Percentiles rank a stretch among this genome's conserved stretches.
Conservation (phyloP, 2,113 vertebrate species). For the Peromyscus polionotus region DNA sequence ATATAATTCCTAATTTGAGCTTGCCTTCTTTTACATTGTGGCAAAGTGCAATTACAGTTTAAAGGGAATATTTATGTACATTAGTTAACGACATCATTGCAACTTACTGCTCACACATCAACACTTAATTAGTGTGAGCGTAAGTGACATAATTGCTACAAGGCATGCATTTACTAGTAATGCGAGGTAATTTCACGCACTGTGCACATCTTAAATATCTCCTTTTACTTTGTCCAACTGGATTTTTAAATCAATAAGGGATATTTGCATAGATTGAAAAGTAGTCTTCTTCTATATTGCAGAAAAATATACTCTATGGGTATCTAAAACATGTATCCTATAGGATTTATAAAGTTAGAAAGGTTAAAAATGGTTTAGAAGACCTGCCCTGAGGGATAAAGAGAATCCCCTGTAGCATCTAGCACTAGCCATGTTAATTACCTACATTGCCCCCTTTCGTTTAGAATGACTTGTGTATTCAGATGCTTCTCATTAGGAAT, state of each 20-base stretch:
- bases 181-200: conserved; percentile 91
- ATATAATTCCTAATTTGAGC: conserved; percentile 78
- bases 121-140: conserved; percentile 92
- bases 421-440: conserved; percentile 51
- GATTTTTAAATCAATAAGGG: conserved; percentile 87
- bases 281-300: conserved; percentile 30
- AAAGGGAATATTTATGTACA: conserved; percentile 92
- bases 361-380: conserved; percentile 32
- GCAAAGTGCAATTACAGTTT: conserved; percentile 90
- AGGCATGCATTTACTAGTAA: conserved; percentile 90
- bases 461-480: conserved; percentile 38
- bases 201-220: conserved; percentile 90
- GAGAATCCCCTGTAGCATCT: background rate
- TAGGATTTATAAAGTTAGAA: conserved; percentile 34
- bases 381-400: background rate
- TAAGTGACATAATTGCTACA: conserved; percentile 93
- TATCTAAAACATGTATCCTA: conserved; percentile 10
- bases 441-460: conserved; percentile 35
- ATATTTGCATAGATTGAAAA: conserved; percentile 83
- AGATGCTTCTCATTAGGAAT: conserved; percentile 22
- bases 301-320: conserved; percentile 15
- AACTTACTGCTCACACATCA: conserved; percentile 91
- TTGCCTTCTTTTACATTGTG: conserved; percentile 82
- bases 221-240: conserved; percentile 84
- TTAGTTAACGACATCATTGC: conserved; percentile 91